Evolutionary conservation across 2,113 vertebrate species (phyloP), one percentile per base, ranked within the genome.

Genomic region (Macrotus californicus): DNA sequence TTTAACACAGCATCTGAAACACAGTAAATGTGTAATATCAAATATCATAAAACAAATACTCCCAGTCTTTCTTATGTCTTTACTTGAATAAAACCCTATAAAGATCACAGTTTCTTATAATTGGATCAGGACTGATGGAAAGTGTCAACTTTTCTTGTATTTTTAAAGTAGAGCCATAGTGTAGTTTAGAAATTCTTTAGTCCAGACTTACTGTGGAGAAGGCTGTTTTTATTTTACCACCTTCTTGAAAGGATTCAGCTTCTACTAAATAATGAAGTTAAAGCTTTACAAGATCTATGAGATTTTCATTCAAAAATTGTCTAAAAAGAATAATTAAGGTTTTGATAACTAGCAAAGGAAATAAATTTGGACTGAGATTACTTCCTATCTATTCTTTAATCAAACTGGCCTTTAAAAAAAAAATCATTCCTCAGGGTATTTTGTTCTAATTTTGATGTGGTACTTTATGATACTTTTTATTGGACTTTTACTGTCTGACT

Each of bases 221-320:
- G 46, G 12, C 43, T 83, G 2, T 86, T 69, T 89, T 89, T 59
- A 31, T 93, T 56, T 93, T 87, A 54, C 13, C 46, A 61, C 18
- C 19, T 89, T 87, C n/a, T 84, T 85, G 11, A 80, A 95, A 81
- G 18, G 6, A 36, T 91, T 88, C 48, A 73, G 48, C 24, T 79
- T 93, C 48, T 96, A 66, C 31, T 52, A 84, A 52, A 26, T 90
- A 72, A 90, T 94, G 21, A 84, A 87, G 76, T 86, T 75, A 95
- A 82, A 87, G 29, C 12, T 93, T 70, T 94, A 26, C 59, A 88
- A 48, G 48, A 13, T 15, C 11, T 69, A 84, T 15, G 52, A 89
- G 13, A 8, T 89, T 92, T 90, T 69, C 34, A 48, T 90, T 96
- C 39, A 80, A 86, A 84, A 34, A 85, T 64, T 19, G 10, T 77